These are phyloP conservation scores for Heterochromis multidens DNA, from an alignment of 2,113 vertebrate genomes.

Conservation along the genomic window DNA sequence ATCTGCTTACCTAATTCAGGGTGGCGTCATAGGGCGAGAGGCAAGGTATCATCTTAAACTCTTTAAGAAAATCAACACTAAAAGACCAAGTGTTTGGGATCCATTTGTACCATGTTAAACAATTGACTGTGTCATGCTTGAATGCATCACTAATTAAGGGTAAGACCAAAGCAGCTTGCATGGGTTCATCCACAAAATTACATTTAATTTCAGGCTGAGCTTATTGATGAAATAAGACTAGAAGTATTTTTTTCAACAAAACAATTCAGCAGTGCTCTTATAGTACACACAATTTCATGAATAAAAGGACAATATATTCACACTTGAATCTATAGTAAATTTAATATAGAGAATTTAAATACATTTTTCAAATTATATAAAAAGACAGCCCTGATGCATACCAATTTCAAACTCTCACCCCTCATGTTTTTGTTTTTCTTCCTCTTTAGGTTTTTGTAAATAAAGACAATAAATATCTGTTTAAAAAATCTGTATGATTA, in stretches of 20 bases:
- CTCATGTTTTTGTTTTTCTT: background rate
- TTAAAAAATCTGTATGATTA: background rate
- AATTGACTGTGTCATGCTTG: background rate
- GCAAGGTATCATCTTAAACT: background rate
- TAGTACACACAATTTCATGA: background rate
- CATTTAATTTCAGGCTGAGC: background rate
- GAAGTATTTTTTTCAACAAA: background rate
- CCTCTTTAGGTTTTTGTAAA: background rate
- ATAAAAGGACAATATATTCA: background rate
- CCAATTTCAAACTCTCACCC: background rate
- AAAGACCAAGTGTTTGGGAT: background rate
- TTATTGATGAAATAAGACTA: background rate
- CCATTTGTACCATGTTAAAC: conserved; percentile 11
- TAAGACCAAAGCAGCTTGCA: background rate
- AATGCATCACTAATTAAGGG: background rate
- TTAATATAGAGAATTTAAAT: background rate
- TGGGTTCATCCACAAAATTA: background rate
- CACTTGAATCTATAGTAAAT: background rate
- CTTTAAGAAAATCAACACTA: background rate
- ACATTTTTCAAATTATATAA: background rate
- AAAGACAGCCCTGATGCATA: background rate
- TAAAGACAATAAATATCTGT: background rate
- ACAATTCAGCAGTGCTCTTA: background rate
- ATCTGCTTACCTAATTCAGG: background rate
- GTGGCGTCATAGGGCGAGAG: background rate